phyloP scores from a whole-genome alignment of 2,888 invertebrate species.

The Junonia oenone region DNA sequence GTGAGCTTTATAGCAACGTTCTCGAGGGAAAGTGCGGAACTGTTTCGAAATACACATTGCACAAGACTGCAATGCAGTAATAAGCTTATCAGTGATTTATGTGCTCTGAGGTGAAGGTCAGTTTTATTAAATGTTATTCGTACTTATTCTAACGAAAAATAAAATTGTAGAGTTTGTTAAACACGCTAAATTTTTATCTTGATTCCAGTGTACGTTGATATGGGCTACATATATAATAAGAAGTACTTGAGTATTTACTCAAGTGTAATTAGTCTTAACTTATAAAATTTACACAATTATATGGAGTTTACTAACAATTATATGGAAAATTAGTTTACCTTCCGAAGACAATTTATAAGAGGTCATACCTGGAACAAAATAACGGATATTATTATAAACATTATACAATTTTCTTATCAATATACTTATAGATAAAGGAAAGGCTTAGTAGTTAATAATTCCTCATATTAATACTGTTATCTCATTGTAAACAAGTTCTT shows the following conservation, averaged over 20 bases:
- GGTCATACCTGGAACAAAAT: constrained; percentile 20
- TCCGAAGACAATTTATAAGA: background rate
- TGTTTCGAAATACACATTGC: constrained; percentile 28
- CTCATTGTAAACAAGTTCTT: constrained; percentile 12
- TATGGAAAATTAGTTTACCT: background rate
- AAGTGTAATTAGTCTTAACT: too few relatives aligned
- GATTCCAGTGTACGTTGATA: background rate
- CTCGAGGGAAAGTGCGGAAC: constrained; percentile 27
- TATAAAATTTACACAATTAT: too few relatives aligned
- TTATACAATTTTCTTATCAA: constrained; percentile 1
- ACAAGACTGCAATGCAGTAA: constrained; percentile 31
- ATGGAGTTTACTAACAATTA: too few relatives aligned
- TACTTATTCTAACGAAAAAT: constrained; percentile 2
- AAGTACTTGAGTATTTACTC: too few relatives aligned
- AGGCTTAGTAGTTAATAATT: constrained; percentile 2
- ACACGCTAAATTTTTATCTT: background rate
- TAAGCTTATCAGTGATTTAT: constrained; percentile 28
- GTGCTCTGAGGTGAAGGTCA: constrained; percentile 27
- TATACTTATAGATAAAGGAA: background rate
- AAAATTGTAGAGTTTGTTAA: background rate
- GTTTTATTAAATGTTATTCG: constrained; percentile 16
- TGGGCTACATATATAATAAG: too few relatives aligned
- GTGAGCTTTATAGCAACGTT: constrained; percentile 18
- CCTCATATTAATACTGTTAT: constrained; percentile 13
- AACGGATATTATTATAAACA: background rate